Percentiles rank a stretch among this genome's conserved stretches.
These are phyloP conservation scores for Cylas formicarius DNA, from an alignment of 1,140 invertebrate genomes.

Conservation along the genomic window DNA sequence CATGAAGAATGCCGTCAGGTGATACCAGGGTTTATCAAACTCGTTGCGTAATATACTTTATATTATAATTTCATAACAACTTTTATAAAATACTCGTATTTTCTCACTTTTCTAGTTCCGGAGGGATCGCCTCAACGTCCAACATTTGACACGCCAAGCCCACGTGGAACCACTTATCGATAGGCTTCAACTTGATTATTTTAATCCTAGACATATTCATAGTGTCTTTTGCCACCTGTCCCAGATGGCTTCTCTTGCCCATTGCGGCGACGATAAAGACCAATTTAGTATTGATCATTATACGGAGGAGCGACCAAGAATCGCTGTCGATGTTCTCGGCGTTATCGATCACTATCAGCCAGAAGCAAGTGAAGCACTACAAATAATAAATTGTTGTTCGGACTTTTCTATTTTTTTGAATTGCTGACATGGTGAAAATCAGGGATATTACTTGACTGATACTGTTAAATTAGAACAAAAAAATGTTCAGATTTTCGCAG, in stretches of 20 bases:
- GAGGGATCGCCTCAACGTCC: constrained; percentile 50
- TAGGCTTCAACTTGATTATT: constrained; percentile 31
- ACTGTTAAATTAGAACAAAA: too few species aligned
- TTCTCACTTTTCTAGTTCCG: constrained; percentile 54
- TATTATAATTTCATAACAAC: background rate
- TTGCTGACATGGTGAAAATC: too few species aligned
- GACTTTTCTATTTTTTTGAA: background rate
- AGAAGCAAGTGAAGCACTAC: constrained; percentile 39
- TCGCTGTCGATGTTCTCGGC: constrained; percentile 48
- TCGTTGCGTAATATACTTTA: too few species aligned
- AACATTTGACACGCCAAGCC: constrained; percentile 56
- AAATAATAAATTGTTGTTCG: constrained; percentile 12
- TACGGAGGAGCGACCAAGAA: constrained; percentile 45
- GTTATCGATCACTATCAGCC: constrained; percentile 50
- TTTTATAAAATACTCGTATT: background rate
- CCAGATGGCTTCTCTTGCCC: constrained; percentile 25
- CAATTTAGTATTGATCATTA: constrained; percentile 30
- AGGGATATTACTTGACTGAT: too few species aligned
- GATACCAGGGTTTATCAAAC: too few species aligned
- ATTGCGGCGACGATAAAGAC: constrained; percentile 28
- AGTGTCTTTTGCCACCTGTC: constrained; percentile 18
- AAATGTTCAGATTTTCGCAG: too few species aligned
- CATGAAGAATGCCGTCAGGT: too few species aligned
- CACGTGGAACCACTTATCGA: constrained; percentile 51
- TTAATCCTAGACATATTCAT: constrained; percentile 31